Evolutionary conservation across 1,140 invertebrate genomes (phyloP), one percentile per base, ranked within the genome.

Genomic region (Sminthurides bifidus): DNA sequence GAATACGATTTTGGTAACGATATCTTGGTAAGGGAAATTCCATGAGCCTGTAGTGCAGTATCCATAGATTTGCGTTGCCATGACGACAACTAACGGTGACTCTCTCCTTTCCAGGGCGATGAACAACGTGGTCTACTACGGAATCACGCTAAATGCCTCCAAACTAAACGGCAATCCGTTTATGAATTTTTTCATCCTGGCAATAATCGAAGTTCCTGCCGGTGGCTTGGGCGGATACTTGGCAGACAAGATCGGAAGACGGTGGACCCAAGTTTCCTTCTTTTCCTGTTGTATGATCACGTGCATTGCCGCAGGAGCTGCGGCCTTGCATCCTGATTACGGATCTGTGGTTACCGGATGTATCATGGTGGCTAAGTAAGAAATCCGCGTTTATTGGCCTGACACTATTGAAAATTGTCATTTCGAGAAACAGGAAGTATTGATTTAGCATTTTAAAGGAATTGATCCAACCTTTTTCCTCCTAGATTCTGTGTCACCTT

Each of bases 111-210:
- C 8, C 49, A 57, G 55, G 38, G 29, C 75, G 53, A 73, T 75
- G 41, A 75, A 77, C 51, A 71, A 72, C 29, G 64, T 79, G 55
- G 74, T 76, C 45, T 81, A 81, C 67, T 76, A 77, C 53, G 74
- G 75, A 6, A 68, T 82, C 48, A 68, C 77, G 10, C 70, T 82
- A 41, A 80, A 79, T 63, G 74, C 78, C 6, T 76, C 74, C 58
- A 78, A 78, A 54, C 67, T 80, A 61, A 72, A 73, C 38, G 81
- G 79, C 37, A 81, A 81, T 69, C 79, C 80, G 19, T 83, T 81
- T 65, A 64, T 83, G 43, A 82, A 82, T 68, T 81, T 81, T 68
- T 74, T 79, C 53, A 73, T 77, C 60, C 76, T 82, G 65, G 73
- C 75, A 44, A 53, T 80, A 6, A 74, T 75, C 21, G 81, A 83